Conservation (phyloP, 1,140 invertebrate genomes). For the Bombus impatiens region DNA sequence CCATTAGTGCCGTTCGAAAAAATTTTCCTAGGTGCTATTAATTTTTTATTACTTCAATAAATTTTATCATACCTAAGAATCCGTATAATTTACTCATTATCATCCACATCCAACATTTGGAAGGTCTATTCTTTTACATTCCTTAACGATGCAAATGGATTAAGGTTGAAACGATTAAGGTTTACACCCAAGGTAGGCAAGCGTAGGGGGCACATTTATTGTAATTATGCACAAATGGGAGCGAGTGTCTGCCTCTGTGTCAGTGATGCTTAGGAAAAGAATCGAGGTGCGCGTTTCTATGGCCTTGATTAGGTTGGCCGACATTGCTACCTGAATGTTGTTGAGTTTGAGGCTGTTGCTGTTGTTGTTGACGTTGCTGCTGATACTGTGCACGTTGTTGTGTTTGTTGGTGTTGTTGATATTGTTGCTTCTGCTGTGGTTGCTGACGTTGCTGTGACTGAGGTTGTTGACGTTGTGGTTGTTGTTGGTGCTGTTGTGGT, state of each 20-base stretch:
- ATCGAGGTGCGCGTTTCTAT: slow-evolving; percentile 73
- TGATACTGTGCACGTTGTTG: slow-evolving; percentile 70
- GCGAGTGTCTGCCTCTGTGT: slow-evolving; percentile 79
- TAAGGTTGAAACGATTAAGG: neutral
- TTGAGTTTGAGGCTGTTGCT: slow-evolving; percentile 70
- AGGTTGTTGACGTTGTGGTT: slow-evolving; percentile 76
- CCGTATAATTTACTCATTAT: neutral
- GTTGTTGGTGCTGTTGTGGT: slow-evolving; percentile 68
- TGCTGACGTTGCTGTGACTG: slow-evolving; percentile 54
- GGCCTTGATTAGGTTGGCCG: slow-evolving; percentile 41
- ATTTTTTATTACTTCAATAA: too few species aligned
- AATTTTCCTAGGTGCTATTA: too few species aligned
- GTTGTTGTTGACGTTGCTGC: slow-evolving; percentile 67
- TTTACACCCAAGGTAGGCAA: slow-evolving; percentile 80
- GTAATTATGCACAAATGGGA: slow-evolving; percentile 78
- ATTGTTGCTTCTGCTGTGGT: slow-evolving; percentile 25
- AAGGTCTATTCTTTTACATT: neutral
- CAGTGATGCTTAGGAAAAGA: slow-evolving; percentile 74
- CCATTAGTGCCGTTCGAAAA: too few species aligned
- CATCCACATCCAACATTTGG: neutral
- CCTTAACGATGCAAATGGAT: neutral
- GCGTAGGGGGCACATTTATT: slow-evolving; percentile 76
- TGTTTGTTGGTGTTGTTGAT: slow-evolving; percentile 65
- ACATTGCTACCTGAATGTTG: slow-evolving; percentile 44
- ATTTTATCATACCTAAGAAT: neutral